These are phyloP conservation scores for Chaetophractus vellerosus DNA, from an alignment of 2,797 vertebrate genomes.

Conservation along the genomic window DNA sequence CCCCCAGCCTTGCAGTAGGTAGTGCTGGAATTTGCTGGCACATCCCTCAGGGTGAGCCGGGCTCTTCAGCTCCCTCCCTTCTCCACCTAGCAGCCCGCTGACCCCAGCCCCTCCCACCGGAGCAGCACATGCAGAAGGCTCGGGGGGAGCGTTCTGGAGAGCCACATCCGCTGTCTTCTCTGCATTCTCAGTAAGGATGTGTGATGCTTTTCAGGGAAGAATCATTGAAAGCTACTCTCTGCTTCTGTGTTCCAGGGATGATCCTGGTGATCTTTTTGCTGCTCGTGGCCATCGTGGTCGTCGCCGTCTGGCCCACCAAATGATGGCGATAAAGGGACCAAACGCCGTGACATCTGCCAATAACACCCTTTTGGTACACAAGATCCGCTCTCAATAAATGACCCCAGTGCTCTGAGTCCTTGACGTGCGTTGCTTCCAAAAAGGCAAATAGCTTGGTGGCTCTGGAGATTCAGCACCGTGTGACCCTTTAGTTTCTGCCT, in stretches of 20 bases:
- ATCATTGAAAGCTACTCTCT: accelerated
- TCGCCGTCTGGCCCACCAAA: slow-evolving; percentile 94
- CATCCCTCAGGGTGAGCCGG: accelerated
- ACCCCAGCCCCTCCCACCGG: accelerated
- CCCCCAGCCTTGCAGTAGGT: neutral
- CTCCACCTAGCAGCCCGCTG: neutral
- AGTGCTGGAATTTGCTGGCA: neutral
- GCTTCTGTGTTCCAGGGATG: slow-evolving; percentile 93
- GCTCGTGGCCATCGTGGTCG: slow-evolving; percentile 95
- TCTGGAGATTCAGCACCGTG: accelerated
- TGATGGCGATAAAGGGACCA: slow-evolving; percentile 49
- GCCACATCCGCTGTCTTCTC: accelerated
- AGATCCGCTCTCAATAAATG: slow-evolving; percentile 79
- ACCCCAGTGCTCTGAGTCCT: slow-evolving; percentile 13
- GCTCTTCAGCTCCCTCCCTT: neutral
- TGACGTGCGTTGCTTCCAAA: neutral
- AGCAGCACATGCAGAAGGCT: neutral
- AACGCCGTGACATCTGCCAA: neutral
- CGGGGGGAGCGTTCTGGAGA: too few relatives aligned
- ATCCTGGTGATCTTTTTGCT: slow-evolving; percentile 97
- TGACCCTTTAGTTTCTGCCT: neutral
- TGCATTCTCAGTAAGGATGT: too few relatives aligned
- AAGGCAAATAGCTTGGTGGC: neutral
- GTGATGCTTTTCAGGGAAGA: accelerated
- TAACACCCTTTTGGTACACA: neutral